Conservation (phyloP, 2,888 invertebrate genomes). For the Metalampra italica region DNA sequence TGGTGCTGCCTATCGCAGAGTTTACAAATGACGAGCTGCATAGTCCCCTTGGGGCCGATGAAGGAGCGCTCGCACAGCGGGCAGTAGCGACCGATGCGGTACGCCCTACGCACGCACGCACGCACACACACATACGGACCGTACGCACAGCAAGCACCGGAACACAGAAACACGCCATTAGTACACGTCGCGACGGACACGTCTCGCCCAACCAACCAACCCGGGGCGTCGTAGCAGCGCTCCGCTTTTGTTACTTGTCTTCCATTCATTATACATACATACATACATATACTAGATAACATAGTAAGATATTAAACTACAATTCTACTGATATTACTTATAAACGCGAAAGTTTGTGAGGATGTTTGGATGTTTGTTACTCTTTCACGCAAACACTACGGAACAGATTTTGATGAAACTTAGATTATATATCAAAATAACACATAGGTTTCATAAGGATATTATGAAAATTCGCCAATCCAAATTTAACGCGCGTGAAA, state of each 20-base stretch:
- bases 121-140: slow-evolving; percentile 63
- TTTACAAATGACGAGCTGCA: slow-evolving; percentile 80
- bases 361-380: no score
- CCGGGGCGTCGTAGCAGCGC: no score
- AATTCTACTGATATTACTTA: no score
- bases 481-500: no score
- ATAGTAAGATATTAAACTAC: neutral
- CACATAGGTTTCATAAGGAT: no score
- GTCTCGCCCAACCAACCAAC: no score
- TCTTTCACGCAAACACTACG: no score
- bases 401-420: no score
- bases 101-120: slow-evolving; percentile 79
- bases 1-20: slow-evolving; percentile 79
- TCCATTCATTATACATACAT: slow-evolving; percentile 18
- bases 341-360: no score
- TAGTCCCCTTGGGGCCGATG: slow-evolving; percentile 82
- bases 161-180: slow-evolving; percentile 78
- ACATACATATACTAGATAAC: neutral
- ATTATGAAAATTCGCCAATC: no score
- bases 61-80: slow-evolving; percentile 85
- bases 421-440: no score
- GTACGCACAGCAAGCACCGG: slow-evolving; percentile 68
- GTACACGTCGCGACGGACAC: slow-evolving; percentile 44
- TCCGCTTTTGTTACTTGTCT: slow-evolving; percentile 53
- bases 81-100: slow-evolving; percentile 86